Percentiles rank a stretch among this genome's conserved stretches.
Evolutionary conservation across 1,140 invertebrate genomes (phyloP).

Genomic region (Gryllus bimaculatus): DNA sequence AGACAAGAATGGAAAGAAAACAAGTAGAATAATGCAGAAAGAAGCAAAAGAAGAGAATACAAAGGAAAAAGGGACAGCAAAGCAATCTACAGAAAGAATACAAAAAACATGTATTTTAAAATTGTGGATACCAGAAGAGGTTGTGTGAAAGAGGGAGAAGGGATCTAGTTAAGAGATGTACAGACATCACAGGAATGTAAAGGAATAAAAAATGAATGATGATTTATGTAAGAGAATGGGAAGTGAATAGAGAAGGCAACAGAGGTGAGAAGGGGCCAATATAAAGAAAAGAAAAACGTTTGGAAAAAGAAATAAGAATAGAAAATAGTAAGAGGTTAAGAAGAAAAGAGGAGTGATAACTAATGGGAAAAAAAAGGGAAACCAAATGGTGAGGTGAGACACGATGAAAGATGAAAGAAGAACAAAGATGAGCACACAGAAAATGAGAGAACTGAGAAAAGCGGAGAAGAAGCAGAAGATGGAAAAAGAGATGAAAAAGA

Average conservation of each 20-base stretch:
- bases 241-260: not conserved
- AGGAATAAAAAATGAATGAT: not conserved
- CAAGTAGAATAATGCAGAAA: not conserved
- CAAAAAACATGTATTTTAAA: no score
- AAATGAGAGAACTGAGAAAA: not conserved
- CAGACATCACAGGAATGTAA: not conserved
- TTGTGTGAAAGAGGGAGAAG: not conserved
- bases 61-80: not conserved
- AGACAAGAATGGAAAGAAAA: not conserved
- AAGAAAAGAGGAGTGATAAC: not conserved
- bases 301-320: not conserved
- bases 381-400: not conserved
- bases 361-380: not conserved
- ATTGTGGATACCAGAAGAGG: not conserved
- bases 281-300: not conserved
- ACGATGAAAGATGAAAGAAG: not conserved
- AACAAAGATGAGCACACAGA: not conserved
- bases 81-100: no score
- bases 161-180: not conserved
- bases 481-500: not conserved
- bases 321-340: not conserved
- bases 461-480: not conserved
- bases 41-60: not conserved
- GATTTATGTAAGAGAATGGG: not conserved
- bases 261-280: not conserved